These are phyloP conservation scores for Drosophila equinoxialis DNA, from an alignment of 1,140 invertebrate species.

Conservation along the genomic window DNA sequence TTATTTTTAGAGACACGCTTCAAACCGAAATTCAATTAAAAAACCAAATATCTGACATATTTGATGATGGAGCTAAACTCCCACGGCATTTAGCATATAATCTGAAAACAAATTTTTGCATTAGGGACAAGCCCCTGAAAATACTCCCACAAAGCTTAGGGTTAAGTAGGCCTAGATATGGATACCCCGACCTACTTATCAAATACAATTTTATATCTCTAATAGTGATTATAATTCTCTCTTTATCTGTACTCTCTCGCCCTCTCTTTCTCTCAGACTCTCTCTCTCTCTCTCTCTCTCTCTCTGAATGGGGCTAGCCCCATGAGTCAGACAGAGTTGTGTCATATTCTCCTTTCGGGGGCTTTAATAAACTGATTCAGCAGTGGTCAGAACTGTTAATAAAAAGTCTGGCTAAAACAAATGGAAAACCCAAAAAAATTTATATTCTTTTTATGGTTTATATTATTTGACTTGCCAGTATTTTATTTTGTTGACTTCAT, in stretches of 20 bases:
- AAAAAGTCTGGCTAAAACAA: neutral
- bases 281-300: neutral
- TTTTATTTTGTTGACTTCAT: neutral
- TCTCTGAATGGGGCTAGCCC: conserved; percentile 24
- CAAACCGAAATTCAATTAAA: conserved; percentile 36
- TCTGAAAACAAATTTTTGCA: conserved; percentile 35
- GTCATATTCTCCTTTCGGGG: neutral
- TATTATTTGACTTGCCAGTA: neutral
- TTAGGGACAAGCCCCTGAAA: conserved; percentile 65
- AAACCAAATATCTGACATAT: conserved; percentile 16
- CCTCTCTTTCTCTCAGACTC: neutral
- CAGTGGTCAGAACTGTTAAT: neutral
- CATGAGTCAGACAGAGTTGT: conserved; percentile 34
- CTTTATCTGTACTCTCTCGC: neutral
- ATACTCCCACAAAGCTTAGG: conserved; percentile 45
- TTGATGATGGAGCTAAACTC: conserved; percentile 18
- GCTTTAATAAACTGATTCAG: neutral
- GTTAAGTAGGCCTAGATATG: conserved; percentile 22
- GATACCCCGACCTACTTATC: neutral
- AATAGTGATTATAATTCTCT: conserved; percentile 35
- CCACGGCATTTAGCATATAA: conserved; percentile 45
- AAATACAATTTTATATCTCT: neutral
- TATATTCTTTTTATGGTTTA: neutral
- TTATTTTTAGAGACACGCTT: conserved; percentile 33
- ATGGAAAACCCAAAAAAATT: neutral